These are phyloP conservation scores for Herpetotheres cachinnans DNA, from an alignment of 2,113 vertebrate genomes.

Conservation along the genomic window DNA sequence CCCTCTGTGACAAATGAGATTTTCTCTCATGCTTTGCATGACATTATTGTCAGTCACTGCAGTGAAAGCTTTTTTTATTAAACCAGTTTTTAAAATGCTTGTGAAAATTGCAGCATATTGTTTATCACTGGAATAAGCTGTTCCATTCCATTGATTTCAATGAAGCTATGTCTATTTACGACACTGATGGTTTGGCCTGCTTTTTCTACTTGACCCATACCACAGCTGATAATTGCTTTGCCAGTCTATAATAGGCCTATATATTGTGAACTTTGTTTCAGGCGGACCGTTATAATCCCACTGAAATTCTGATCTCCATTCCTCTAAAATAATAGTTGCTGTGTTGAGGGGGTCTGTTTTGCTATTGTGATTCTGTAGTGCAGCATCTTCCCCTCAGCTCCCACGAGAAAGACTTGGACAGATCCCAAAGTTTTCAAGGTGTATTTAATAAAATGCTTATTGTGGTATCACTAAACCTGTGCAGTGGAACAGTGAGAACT, in stretches of 20 bases:
- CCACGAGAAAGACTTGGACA: neutral
- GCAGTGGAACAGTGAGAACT: neutral
- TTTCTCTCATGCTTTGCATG: rapidly evolving
- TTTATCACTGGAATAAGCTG: neutral
- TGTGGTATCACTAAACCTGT: neutral
- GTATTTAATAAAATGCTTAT: neutral
- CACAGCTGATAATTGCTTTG: slow-evolving; percentile 8
- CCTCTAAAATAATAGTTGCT: neutral
- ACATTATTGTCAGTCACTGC: neutral
- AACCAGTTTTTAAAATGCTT: neutral
- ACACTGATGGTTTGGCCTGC: neutral
- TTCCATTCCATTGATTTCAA: neutral
- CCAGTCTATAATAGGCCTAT: neutral
- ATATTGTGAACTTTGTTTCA: neutral
- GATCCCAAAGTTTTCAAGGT: neutral
- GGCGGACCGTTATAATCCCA: neutral
- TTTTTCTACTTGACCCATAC: neutral
- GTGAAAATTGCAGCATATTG: neutral
- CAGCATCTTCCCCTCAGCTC: neutral
- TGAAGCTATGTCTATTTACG: neutral
- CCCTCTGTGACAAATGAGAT: neutral
- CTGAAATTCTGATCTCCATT: neutral
- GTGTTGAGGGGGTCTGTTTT: neutral
- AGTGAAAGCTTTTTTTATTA: slow-evolving; percentile 5
- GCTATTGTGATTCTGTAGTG: neutral